Base-by-base conservation (phyloP, 2,888 invertebrate genomes). In the Tiliacea aurago region DNA sequence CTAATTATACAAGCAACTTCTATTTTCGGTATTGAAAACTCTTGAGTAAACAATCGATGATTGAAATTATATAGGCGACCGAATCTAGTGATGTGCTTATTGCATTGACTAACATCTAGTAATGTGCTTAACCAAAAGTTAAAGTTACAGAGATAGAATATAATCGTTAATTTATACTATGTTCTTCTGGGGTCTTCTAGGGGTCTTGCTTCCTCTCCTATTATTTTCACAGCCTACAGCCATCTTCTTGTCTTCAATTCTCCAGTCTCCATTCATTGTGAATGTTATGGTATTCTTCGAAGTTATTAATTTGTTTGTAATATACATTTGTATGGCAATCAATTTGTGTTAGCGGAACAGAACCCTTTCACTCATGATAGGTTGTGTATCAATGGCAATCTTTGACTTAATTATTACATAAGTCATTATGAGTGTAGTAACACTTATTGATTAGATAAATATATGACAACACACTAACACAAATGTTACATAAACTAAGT, bases 401-500 rank as follows among this genome's bases (percentile, higher is more conserved):
- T 51, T 41, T 56, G 43, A 53, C 23, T 78, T 41, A 61, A 13
- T 33, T 56, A 51, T 51, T 37, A 62, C 15, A 28, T 1, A 49
- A 18, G 41, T 59, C 65, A 41, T n/a, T 53, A 37, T 13, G 9
- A 23, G 7, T 66, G 37, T 41, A n/a, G 28, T 41, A 72, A 64
- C 33, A 59, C 49, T 51, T 49, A 56, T 62, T 58, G 2, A 33
- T 37, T 51, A 51, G 15, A n/a, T 62, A 62, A 66, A 41, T 62
- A 58, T 13, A 4, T 15, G 18, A 62, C 45, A 69, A 49, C 69
- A 69, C 28, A 79, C 65, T 74, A 58, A 80, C 80, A 74, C 47
- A 65, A 69, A 62, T 65, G 20, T 79, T 78, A 80, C 20, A 47
- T 56, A 62, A 68, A 41, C 20, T 28, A 41, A 51, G n/a, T 78